These are phyloP conservation scores for Autographa pulchrina DNA, from an alignment of 2,888 invertebrate genomes.

Conservation along the genomic window DNA sequence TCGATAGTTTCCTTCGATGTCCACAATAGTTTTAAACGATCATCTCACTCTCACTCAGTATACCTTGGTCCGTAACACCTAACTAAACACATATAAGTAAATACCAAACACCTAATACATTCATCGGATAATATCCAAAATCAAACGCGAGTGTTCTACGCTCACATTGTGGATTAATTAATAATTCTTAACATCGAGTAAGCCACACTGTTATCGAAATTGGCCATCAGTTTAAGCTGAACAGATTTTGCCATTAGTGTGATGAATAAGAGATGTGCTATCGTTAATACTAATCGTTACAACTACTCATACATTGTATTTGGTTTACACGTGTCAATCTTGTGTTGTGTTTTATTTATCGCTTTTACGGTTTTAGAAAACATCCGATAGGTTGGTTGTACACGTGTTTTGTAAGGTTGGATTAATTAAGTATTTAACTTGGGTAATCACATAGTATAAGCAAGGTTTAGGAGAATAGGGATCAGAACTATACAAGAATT, in stretches of 20 bases:
- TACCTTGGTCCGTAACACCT: neutral
- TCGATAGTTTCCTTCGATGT: neutral
- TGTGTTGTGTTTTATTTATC: neutral
- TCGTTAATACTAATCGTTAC: constrained; percentile 15
- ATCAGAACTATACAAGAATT: no score
- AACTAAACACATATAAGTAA: neutral
- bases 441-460: no score
- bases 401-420: no score
- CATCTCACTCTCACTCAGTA: neutral
- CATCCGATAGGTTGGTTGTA: no score
- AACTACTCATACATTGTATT: neutral
- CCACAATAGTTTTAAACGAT: neutral
- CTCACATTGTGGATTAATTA: constrained; percentile 31
- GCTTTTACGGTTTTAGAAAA: neutral
- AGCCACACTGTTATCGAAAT: constrained; percentile 51
- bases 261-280: constrained; percentile 62
- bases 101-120: neutral
- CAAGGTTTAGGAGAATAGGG: no score
- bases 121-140: neutral
- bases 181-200: constrained; percentile 49
- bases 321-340: neutral
- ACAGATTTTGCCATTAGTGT: constrained; percentile 63
- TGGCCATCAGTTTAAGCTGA: constrained; percentile 44
- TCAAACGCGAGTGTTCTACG: constrained; percentile 4
- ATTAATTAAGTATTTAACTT: no score